A percentile compares a stretch with the other conserved stretches of the same genome.
phyloP scores from a whole-genome alignment of 53 echinoderm and acorn worm genomes.

The Patiria pectinifera region DNA sequence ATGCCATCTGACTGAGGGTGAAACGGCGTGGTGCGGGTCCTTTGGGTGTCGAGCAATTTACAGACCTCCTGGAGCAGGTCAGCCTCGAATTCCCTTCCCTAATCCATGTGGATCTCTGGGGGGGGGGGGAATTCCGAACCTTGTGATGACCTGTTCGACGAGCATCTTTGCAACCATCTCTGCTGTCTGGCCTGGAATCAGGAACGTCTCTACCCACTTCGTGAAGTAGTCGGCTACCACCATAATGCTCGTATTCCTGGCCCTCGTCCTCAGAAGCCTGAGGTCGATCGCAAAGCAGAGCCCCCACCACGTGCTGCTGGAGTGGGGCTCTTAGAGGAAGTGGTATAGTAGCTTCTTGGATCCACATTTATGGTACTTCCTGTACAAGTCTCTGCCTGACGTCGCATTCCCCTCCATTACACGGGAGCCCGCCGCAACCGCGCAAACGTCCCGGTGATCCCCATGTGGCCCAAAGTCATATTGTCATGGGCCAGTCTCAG shows the following conservation, averaged over 20 bases:
- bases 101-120: too few relatives aligned
- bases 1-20: too few relatives aligned
- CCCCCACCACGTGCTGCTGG: not conserved
- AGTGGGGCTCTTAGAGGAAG: not conserved
- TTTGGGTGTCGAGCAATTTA: not conserved
- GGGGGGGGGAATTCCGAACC: not conserved
- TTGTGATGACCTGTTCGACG: not conserved
- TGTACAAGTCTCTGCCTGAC: slow-evolving; percentile 1
- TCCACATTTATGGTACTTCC: too few relatives aligned
- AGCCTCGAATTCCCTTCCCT: too few relatives aligned
- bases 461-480: not conserved
- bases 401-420: not conserved
- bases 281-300: not conserved
- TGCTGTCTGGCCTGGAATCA: too few relatives aligned
- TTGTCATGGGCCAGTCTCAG: not conserved
- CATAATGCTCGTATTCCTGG: not conserved
- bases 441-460: not conserved
- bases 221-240: too few relatives aligned
- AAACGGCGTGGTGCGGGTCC: too few relatives aligned
- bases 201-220: too few relatives aligned
- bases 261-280: not conserved
- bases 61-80: not conserved
- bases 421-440: slow-evolving; percentile 1
- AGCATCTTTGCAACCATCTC: not conserved
- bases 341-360: not conserved